phyloP scores from a whole-genome alignment of 2,888 invertebrate genomes.

The Agonum fuliginosum region DNA sequence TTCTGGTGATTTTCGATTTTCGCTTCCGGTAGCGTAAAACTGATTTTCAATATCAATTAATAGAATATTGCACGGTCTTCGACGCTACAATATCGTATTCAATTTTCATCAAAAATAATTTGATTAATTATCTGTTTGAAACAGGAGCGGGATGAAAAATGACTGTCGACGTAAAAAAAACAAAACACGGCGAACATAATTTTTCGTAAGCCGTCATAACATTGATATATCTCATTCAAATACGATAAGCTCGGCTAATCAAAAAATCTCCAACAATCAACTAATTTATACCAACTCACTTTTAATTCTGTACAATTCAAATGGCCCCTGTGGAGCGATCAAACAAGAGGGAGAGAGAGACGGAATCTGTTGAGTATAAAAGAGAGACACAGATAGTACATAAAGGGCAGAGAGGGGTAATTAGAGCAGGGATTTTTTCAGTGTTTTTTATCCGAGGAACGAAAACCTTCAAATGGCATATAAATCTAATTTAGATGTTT shows the following conservation, averaged over 20 bases:
- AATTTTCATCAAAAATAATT: constrained; percentile 57
- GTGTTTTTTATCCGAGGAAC: not conserved
- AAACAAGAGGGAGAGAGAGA: constrained; percentile 16
- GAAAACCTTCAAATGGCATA: constrained; percentile 35
- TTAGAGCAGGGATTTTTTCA: constrained; percentile 20
- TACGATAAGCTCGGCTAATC: constrained; percentile 44
- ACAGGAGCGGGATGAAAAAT: constrained; percentile 53
- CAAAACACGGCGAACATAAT: constrained; percentile 44
- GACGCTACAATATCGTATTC: constrained; percentile 36
- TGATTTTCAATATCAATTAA: constrained; percentile 8
- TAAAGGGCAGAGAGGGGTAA: not conserved
- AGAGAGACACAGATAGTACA: not conserved
- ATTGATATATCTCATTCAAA: constrained; percentile 52
- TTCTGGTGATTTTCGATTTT: too few species aligned
- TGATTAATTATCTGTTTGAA: constrained; percentile 56
- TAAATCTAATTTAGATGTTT: constrained; percentile 50
- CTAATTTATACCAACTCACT: constrained; percentile 57
- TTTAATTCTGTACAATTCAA: constrained; percentile 55
- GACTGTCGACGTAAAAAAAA: constrained; percentile 46
- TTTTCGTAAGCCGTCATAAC: constrained; percentile 45
- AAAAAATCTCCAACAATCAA: constrained; percentile 54
- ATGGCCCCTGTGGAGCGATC: constrained; percentile 37
- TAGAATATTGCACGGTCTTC: constrained; percentile 44
- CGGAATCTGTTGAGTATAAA: too few species aligned
- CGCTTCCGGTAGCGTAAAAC: too few species aligned